Evolutionary conservation across 2,797 vertebrate genomes (phyloP).

Genomic region (Lithobates sylvaticus): DNA sequence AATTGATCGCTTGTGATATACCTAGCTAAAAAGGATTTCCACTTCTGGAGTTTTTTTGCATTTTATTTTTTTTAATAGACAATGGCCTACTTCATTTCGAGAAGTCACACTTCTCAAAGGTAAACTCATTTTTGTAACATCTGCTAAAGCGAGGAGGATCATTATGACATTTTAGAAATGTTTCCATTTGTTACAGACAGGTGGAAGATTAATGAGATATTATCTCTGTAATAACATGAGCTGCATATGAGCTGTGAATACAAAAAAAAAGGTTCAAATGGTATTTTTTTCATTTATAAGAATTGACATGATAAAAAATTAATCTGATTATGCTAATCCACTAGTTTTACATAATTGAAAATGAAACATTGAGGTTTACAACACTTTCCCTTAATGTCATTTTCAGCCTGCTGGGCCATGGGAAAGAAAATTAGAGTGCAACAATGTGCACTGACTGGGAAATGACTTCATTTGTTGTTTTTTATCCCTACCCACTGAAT

Average conservation of each 20-base stretch:
- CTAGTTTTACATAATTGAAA: not conserved
- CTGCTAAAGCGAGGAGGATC: not conserved
- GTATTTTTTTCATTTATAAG: conserved; percentile 3
- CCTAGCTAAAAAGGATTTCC: no score
- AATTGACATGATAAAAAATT: conserved; percentile 1
- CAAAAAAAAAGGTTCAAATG: not conserved
- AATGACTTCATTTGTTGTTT: not conserved
- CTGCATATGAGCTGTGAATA: not conserved
- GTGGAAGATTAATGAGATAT: conserved; percentile 40
- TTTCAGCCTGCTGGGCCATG: not conserved
- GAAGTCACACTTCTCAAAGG: not conserved
- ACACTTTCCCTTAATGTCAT: not conserved
- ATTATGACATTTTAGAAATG: conserved; percentile 11
- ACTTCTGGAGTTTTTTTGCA: no score
- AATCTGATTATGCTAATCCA: conserved; percentile 36
- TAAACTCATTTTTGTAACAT: not conserved
- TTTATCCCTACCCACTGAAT: no score
- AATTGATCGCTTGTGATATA: no score
- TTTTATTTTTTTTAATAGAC: no score
- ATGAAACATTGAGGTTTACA: conserved; percentile 11
- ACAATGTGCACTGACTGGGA: not conserved
- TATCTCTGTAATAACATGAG: conserved; percentile 34
- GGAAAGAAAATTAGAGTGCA: not conserved
- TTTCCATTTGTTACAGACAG: conserved; percentile 19
- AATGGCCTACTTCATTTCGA: not conserved